These are phyloP conservation scores for Trimorus sp. DNA, from an alignment of 2,888 invertebrate species.

Conservation along the genomic window DNA sequence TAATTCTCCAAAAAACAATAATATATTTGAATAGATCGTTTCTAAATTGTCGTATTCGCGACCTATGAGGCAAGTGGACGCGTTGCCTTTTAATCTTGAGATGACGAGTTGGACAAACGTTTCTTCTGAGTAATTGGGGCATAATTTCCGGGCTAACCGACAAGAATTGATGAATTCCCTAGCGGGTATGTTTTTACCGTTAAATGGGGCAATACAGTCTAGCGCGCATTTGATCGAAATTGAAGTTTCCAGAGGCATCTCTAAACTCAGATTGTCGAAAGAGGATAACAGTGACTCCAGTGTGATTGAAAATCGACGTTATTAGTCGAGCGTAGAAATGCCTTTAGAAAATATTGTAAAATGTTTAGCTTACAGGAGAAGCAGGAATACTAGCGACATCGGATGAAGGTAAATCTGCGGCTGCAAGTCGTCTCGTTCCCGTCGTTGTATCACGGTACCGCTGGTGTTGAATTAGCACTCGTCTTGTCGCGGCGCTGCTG, in stretches of 20 bases:
- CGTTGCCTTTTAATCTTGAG: background rate
- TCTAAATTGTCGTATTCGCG: background rate
- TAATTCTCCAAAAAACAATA: slow-evolving; percentile 15
- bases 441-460: too few relatives aligned
- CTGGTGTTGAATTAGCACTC: too few relatives aligned
- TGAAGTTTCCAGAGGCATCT: background rate
- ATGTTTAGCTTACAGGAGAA: too few relatives aligned
- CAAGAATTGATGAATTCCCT: background rate
- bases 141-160: background rate
- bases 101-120: background rate
- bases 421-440: too few relatives aligned
- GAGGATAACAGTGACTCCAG: background rate
- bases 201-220: background rate
- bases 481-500: too few relatives aligned
- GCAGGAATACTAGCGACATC: too few relatives aligned
- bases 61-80: background rate
- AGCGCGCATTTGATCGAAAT: background rate
- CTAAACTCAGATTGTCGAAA: background rate
- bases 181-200: background rate
- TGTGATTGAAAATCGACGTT: background rate
- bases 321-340: too few relatives aligned
- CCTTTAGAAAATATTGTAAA: too few relatives aligned
- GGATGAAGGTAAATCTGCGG: too few relatives aligned
- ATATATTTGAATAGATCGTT: background rate
- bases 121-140: background rate